Conservation (phyloP, 2,113 vertebrate genomes). For the Oryzias celebensis region DNA sequence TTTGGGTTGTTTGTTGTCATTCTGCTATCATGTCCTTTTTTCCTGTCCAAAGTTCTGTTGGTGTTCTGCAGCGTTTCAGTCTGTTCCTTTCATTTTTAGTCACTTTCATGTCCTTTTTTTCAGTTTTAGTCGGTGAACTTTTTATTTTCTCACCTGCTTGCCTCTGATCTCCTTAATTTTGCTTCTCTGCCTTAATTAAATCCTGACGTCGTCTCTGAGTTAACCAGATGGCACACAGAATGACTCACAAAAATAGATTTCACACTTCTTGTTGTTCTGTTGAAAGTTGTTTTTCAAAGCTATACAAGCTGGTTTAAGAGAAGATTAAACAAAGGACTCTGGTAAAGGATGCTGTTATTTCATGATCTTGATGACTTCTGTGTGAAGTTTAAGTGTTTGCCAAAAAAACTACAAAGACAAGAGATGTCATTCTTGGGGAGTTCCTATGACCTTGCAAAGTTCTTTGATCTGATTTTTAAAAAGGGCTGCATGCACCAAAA, state of each 20-base stretch:
- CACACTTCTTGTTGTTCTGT: constrained; percentile 9
- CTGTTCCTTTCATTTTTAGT: too few species aligned
- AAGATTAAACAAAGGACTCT: constrained; percentile 30
- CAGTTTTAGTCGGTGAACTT: too few species aligned
- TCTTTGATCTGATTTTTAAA: constrained; percentile 58
- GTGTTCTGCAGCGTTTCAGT: too few species aligned
- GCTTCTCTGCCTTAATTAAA: too few species aligned
- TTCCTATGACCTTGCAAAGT: constrained; percentile 1
- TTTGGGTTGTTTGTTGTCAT: too few species aligned
- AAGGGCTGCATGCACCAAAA: constrained; percentile 53
- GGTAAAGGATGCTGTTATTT: constrained; percentile 18
- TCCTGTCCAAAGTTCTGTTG: too few species aligned
- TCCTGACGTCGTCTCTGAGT: too few species aligned
- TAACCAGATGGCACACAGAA: constrained; percentile 11
- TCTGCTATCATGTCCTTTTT: too few species aligned
- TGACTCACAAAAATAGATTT: constrained; percentile 15
- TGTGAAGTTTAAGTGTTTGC: constrained; percentile 7
- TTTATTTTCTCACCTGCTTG: too few species aligned
- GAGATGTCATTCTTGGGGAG: constrained; percentile 1
- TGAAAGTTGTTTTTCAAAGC: constrained; percentile 2
- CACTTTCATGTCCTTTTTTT: too few species aligned
- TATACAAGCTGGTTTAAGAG: constrained; percentile 16
- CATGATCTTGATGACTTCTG: constrained; percentile 12
- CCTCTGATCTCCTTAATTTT: too few species aligned
- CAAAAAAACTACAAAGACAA: constrained; percentile 30